Evolutionary conservation across 2,797 vertebrate species (phyloP), one percentile per base, ranked within the genome.

Genomic region (Pipistrellus nathusii): DNA sequence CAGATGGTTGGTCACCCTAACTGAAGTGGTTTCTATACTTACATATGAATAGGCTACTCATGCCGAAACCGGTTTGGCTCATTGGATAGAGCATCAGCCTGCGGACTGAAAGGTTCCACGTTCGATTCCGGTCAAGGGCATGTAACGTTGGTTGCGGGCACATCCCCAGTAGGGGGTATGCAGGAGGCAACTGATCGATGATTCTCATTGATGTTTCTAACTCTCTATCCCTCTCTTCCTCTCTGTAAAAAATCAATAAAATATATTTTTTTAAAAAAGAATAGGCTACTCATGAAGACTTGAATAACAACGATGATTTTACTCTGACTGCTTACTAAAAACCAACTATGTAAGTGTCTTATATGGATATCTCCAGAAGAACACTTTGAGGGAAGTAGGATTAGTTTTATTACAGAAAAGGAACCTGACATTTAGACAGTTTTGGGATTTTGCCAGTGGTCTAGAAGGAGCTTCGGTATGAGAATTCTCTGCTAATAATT

Each of bases 321-420:
- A 64, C 64, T 81, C 25, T 69, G 8, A 44, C 41, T 85, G 8
- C 8, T 38, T 71, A 3, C 41, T 46, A 30, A 88, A 81, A 73
- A 17, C 14, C 38, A 80, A 12, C 35, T 44, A 66, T 10, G 18
- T 48, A 77, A 59, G 8, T 51, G 41, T 17, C 25, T 64, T 83
- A 30, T 57, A 27, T n/a, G 3, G 20, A 8, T 78, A 41, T 35
- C 18, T 35, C 51, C 21, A 12, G 20, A 88, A 88, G 62, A 78
- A 81, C n/a, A 44, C 59, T 89, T 46, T 55, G 71, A 90, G 78
- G 11, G 17, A 76, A 81, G 27, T 64, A 59, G 44, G 20, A 57
- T 59, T 44, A 23, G 38, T 84, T 87, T 86, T 57, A 57, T 18
- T 85, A 32, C 55, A 41, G 55, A 88, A 91, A 89, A 90, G 27